These are phyloP conservation scores for Noctua comes DNA, from an alignment of 2,888 invertebrate genomes.

Conservation along the genomic window DNA sequence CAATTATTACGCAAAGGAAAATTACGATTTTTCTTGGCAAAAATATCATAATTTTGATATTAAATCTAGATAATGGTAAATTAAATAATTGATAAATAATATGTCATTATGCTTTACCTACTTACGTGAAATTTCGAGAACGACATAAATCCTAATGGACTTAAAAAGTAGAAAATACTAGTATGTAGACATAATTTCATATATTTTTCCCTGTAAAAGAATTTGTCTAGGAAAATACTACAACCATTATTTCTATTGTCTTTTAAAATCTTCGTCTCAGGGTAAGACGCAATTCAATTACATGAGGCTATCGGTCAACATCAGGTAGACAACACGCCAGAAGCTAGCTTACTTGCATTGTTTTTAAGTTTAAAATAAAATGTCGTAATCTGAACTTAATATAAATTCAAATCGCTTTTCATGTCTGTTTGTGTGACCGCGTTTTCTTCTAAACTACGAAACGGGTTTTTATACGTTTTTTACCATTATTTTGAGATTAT, in stretches of 20 bases:
- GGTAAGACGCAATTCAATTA: constrained; percentile 15
- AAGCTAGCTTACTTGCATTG: not conserved
- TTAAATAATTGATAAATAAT: too few species aligned
- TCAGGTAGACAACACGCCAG: not conserved
- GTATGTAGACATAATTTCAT: not conserved
- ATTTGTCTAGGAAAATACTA: not conserved
- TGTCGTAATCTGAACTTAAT: not conserved
- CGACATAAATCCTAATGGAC: not conserved
- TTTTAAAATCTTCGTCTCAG: not conserved
- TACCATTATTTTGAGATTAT: too few species aligned
- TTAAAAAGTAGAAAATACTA: not conserved
- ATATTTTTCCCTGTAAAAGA: not conserved
- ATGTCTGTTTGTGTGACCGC: not conserved
- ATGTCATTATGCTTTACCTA: not conserved
- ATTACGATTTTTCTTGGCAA: too few species aligned
- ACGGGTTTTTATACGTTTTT: not conserved
- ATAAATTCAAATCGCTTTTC: not conserved
- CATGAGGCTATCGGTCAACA: constrained; percentile 15
- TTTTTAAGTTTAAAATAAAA: not conserved
- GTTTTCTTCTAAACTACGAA: not conserved
- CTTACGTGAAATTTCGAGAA: not conserved
- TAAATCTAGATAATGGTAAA: too few species aligned
- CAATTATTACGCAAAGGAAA: too few species aligned
- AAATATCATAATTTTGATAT: too few species aligned
- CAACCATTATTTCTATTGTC: not conserved